Evolutionary conservation across 1,140 invertebrate species (phyloP).

Genomic region (Lethocerus indicus): DNA sequence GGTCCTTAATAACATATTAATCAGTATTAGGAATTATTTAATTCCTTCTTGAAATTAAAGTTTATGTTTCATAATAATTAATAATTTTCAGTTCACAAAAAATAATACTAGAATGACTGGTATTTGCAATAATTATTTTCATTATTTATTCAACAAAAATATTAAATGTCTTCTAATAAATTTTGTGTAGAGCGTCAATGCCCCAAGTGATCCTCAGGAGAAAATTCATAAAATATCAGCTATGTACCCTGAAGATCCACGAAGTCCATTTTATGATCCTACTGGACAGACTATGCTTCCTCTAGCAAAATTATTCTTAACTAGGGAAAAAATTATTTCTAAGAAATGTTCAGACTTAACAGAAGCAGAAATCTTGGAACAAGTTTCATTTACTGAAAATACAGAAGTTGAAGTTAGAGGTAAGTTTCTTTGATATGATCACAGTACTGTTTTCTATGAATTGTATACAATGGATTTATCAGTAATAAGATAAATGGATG

Average conservation of each 20-base stretch:
- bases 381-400: slow-evolving; percentile 8
- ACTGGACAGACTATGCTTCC: slow-evolving; percentile 57
- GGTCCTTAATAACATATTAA: too few relatives aligned
- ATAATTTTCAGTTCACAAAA: too few relatives aligned
- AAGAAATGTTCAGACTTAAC: slow-evolving; percentile 48
- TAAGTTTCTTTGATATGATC: not conserved
- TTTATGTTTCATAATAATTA: too few relatives aligned
- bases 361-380: slow-evolving; percentile 20
- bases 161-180: slow-evolving; percentile 5
- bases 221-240: slow-evolving; percentile 69
- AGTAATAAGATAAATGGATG: too few relatives aligned
- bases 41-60: too few relatives aligned
- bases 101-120: too few relatives aligned
- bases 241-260: slow-evolving; percentile 58
- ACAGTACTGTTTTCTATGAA: not conserved
- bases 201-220: slow-evolving; percentile 61
- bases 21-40: too few relatives aligned
- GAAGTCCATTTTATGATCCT: slow-evolving; percentile 83
- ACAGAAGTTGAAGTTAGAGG: slow-evolving; percentile 5
- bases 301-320: slow-evolving; percentile 35
- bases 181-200: slow-evolving; percentile 50
- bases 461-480: too few relatives aligned
- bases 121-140: too few relatives aligned
- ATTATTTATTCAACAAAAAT: not conserved
- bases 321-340: slow-evolving; percentile 66